Conservation (phyloP, 1,140 invertebrate genomes). For the Holcopasites calliopsidis region DNA sequence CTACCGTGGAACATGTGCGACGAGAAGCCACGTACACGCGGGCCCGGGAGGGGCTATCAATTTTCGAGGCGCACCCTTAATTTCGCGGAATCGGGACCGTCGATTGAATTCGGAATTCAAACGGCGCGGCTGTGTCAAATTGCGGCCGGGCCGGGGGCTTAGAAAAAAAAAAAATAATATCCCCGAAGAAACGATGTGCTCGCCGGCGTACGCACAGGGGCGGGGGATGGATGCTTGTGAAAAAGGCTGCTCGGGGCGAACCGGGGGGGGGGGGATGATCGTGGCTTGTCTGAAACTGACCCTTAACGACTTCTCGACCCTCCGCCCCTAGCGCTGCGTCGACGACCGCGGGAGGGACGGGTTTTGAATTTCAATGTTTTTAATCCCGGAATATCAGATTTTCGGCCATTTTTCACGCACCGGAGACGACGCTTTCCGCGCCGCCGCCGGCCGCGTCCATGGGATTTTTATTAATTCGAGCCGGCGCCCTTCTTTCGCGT, state of each 20-base stretch:
- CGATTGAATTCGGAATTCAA: conserved; percentile 78
- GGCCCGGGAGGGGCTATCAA: conserved; percentile 47
- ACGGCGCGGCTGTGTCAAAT: conserved; percentile 76
- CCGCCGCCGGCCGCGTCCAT: conserved; percentile 64
- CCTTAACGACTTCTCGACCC: conserved; percentile 79
- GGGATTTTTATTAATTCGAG: conserved; percentile 78
- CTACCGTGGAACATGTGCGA: neutral
- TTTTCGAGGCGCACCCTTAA: conserved; percentile 67
- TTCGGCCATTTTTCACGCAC: conserved; percentile 79
- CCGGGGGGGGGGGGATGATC: conserved; percentile 36
- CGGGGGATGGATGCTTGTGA: conserved; percentile 27
- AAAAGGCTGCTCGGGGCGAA: conserved; percentile 19
- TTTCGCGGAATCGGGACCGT: conserved; percentile 65
- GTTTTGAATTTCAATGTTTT: conserved; percentile 81
- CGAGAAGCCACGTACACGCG: neutral
- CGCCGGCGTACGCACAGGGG: conserved; percentile 36
- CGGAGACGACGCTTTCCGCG: conserved; percentile 61
- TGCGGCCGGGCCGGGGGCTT: conserved; percentile 68
- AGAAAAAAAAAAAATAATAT: conserved; percentile 81
- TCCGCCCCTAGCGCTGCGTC: conserved; percentile 9
- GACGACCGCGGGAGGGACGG: conserved; percentile 65
- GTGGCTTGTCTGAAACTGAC: conserved; percentile 75
- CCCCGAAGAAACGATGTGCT: conserved; percentile 56
- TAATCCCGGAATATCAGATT: conserved; percentile 81
- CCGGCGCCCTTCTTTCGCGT: conserved; percentile 53